Percentiles rank a stretch among this genome's conserved stretches.
phyloP scores from a whole-genome alignment of 2,888 invertebrate genomes.

The Ophioninae sp. region DNA sequence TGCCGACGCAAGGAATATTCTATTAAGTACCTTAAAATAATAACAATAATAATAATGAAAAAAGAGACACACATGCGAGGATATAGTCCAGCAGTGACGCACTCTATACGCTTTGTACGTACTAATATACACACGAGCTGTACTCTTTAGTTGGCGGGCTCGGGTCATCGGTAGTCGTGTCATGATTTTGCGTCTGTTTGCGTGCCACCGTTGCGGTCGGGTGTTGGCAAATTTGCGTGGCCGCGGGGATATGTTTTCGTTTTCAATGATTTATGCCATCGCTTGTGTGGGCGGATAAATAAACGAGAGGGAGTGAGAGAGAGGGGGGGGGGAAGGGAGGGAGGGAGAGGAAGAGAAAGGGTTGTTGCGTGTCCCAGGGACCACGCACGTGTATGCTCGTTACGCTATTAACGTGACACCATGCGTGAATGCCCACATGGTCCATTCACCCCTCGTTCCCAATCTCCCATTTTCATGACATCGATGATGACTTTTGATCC shows the following conservation, averaged over 20 bases:
- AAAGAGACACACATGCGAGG: conserved; percentile 26
- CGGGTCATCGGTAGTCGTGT: conserved; percentile 72
- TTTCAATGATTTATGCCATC: conserved; percentile 80
- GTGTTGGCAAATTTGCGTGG: conserved; percentile 81
- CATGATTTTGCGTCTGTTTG: conserved; percentile 81
- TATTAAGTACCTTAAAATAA: too few species aligned
- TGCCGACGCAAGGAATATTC: too few species aligned
- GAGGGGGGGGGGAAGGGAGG: conserved; percentile 22
- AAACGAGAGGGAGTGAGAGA: conserved; percentile 12
- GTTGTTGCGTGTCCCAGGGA: conserved; percentile 45
- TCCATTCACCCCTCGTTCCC: conserved; percentile 1
- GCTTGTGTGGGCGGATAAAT: conserved; percentile 56
- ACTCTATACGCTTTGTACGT: conserved; percentile 57
- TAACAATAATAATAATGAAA: too few species aligned
- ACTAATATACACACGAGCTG: conserved; percentile 25
- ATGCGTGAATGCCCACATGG: conserved; percentile 46
- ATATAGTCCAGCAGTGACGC: conserved; percentile 25
- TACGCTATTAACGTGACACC: conserved; percentile 61
- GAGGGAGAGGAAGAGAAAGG: conserved; percentile 25
- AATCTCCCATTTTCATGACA: conserved; percentile 48
- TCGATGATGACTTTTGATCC: conserved; percentile 61
- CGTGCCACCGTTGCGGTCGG: conserved; percentile 78
- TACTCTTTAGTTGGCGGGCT: conserved; percentile 39
- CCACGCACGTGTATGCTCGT: conserved; percentile 34
- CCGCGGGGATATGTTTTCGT: conserved; percentile 81